Evolutionary conservation across 53 echinoderm and acorn worm genomes (phyloP).

Genomic region (Temnopleurus reevesii): DNA sequence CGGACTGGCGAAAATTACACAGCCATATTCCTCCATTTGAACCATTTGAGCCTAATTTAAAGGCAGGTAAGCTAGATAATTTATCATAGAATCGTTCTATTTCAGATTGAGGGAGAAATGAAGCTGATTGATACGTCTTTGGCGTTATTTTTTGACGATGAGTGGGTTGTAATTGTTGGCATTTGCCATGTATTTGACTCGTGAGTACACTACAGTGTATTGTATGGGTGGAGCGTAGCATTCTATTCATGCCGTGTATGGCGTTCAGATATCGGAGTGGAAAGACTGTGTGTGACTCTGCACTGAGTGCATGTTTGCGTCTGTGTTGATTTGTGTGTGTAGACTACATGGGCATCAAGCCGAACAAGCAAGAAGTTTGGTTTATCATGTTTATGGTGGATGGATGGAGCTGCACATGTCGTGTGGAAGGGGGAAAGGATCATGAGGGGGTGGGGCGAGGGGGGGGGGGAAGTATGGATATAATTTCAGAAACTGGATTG

Average conservation of each 20-base stretch:
- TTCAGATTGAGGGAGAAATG: neutral
- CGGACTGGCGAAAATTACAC: constrained; percentile 37
- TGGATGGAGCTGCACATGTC: too few species aligned
- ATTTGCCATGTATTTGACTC: neutral
- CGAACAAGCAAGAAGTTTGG: too few species aligned
- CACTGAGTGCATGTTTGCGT: constrained; percentile 9
- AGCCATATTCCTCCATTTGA: neutral
- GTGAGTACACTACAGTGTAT: constrained; percentile 46
- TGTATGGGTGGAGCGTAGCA: constrained; percentile 26
- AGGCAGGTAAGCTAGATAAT: neutral
- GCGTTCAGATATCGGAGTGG: neutral
- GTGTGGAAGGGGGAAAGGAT: too few species aligned
- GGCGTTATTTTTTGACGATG: neutral
- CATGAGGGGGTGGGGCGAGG: too few species aligned
- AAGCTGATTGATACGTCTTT: constrained; percentile 3
- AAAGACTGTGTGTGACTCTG: neutral
- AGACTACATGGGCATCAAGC: too few species aligned
- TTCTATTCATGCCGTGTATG: constrained; percentile 48
- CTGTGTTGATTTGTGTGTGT: constrained; percentile 3
- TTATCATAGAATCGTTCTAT: neutral
- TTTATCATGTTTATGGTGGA: too few species aligned
- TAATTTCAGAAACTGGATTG: too few species aligned
- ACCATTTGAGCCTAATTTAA: neutral
- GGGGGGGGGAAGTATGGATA: too few species aligned
- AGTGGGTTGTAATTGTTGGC: neutral